Percentiles rank a stretch among this genome's conserved stretches.
Conservation (phyloP, 2,888 invertebrate genomes). For the Apocheima hispidaria region DNA sequence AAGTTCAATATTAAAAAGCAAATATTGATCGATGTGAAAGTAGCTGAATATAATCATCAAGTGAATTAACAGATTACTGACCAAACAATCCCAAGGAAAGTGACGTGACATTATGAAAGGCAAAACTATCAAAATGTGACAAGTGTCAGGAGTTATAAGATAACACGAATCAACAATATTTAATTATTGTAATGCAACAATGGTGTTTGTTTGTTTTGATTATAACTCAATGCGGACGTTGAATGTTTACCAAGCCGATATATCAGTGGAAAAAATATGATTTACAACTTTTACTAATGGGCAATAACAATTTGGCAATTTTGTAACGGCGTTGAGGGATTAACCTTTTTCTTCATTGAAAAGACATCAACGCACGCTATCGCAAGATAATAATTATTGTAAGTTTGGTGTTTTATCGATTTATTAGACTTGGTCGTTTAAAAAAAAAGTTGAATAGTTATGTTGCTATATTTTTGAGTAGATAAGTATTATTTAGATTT, state of each 20-base stretch:
- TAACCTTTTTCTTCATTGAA: conserved; percentile 53
- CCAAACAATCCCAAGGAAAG: conserved; percentile 32
- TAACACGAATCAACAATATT: conserved; percentile 21
- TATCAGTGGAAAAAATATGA: conserved; percentile 51
- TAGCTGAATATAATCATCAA: conserved; percentile 32
- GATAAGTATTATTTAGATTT: neutral
- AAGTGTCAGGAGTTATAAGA: conserved; percentile 15
- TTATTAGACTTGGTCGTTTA: conserved; percentile 9
- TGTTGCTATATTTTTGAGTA: neutral
- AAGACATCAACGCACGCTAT: conserved; percentile 79
- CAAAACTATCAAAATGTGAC: conserved; percentile 15
- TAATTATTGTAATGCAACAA: conserved; percentile 18
- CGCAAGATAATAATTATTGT: conserved; percentile 13
- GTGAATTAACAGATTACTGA: conserved; percentile 32
- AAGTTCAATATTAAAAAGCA: conserved; percentile 31
- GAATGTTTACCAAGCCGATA: conserved; percentile 50
- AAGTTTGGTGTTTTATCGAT: conserved; percentile 2
- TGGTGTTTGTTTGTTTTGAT: conserved; percentile 51
- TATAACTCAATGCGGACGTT: conserved; percentile 51
- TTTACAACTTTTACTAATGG: conserved; percentile 10
- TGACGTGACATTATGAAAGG: conserved; percentile 24
- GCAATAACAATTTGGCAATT: conserved; percentile 7
- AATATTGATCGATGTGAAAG: conserved; percentile 39
- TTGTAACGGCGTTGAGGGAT: neutral
- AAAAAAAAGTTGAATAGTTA: neutral